A percentile compares a stretch with the other conserved stretches of the same genome.
Conservation (phyloP, 2,888 invertebrate species). For the Drosophila kambysellisi region DNA sequence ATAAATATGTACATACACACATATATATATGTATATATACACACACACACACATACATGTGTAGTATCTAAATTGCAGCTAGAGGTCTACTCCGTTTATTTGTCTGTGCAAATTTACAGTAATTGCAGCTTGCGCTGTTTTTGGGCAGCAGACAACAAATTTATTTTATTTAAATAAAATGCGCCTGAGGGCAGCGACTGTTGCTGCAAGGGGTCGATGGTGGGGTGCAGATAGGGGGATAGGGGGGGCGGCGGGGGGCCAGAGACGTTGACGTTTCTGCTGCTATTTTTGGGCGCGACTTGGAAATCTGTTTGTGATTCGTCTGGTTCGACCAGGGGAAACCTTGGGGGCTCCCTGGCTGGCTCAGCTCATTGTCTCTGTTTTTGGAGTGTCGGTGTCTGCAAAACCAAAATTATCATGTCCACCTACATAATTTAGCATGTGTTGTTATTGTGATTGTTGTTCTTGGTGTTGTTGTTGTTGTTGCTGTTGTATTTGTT, state of each 20-base stretch:
- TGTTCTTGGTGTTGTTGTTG: slow-evolving; percentile 23
- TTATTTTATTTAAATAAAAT: slow-evolving; percentile 81
- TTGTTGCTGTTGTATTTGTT: slow-evolving; percentile 18
- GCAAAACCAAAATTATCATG: slow-evolving; percentile 74
- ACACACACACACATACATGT: not conserved
- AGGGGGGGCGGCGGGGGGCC: not conserved
- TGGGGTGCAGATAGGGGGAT: not conserved
- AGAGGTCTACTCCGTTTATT: slow-evolving; percentile 34
- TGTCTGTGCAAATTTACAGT: slow-evolving; percentile 68
- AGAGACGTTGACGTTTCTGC: slow-evolving; percentile 40
- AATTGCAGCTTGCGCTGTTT: slow-evolving; percentile 65
- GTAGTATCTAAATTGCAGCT: slow-evolving; percentile 2
- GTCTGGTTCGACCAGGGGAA: slow-evolving; percentile 44
- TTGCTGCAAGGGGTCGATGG: not conserved
- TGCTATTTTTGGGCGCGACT: slow-evolving; percentile 76
- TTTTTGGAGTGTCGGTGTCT: slow-evolving; percentile 65
- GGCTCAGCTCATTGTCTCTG: slow-evolving; percentile 14
- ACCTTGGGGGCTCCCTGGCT: slow-evolving; percentile 44
- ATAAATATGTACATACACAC: not conserved
- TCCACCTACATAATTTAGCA: slow-evolving; percentile 80
- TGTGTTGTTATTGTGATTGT: slow-evolving; percentile 58
- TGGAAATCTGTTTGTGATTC: slow-evolving; percentile 51
- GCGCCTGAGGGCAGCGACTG: slow-evolving; percentile 63
- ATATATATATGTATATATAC: too few relatives aligned
- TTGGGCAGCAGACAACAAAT: slow-evolving; percentile 65